Conservation (phyloP, 1,140 invertebrate genomes). For the Dryas iulia region DNA sequence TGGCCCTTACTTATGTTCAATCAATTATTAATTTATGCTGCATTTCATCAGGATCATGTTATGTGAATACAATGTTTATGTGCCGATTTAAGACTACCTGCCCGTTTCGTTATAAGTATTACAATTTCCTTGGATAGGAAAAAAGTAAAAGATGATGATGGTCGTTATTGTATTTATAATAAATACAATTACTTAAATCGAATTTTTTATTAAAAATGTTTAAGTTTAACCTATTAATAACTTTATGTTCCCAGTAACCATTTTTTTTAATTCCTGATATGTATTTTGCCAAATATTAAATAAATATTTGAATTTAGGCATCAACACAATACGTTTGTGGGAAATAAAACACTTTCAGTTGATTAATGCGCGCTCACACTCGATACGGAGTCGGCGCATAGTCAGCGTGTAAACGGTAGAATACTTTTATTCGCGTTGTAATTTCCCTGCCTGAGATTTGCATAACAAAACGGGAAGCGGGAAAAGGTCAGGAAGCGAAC, state of each 20-base stretch:
- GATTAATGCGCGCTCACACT: conserved; percentile 70
- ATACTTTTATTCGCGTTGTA: conserved; percentile 77
- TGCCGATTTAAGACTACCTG: neutral
- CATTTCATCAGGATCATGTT: conserved; percentile 17
- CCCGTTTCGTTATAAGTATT: neutral
- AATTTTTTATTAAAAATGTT: no score
- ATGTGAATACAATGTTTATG: neutral
- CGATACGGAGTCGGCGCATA: conserved; percentile 64
- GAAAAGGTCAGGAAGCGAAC: conserved; percentile 78
- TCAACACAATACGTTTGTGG: neutral
- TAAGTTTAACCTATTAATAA: no score
- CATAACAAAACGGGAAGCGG: conserved; percentile 78
- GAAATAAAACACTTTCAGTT: conserved; percentile 4
- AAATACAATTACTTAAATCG: no score
- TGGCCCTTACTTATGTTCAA: conserved; percentile 64
- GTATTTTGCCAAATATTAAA: no score
- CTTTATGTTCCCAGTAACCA: no score
- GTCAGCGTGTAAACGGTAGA: conserved; percentile 75
- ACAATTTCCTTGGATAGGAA: neutral
- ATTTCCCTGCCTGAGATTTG: conserved; percentile 71
- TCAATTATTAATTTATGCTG: conserved; percentile 46
- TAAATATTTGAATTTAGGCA: neutral
- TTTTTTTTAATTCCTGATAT: no score
- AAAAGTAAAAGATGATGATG: no score
- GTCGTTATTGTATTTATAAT: no score